A percentile compares a stretch with the other conserved stretches of the same genome.
Evolutionary conservation across 2,888 invertebrate genomes (phyloP).

Genomic region (Meliscaeva auricollis): DNA sequence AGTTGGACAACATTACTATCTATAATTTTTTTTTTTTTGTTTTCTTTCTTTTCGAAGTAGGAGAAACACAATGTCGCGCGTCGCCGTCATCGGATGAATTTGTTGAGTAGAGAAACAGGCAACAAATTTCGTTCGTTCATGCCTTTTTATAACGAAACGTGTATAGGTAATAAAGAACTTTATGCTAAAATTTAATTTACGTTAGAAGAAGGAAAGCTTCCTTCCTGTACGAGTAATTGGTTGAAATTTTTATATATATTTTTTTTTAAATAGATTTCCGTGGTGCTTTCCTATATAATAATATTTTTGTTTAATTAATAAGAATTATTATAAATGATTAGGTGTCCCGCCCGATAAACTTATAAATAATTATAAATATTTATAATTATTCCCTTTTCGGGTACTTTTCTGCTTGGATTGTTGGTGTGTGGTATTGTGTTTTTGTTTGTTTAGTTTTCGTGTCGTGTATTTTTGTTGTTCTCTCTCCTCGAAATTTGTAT

Average conservation of each 20-base stretch:
- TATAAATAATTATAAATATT: conserved; percentile 53
- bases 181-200: conserved; percentile 59
- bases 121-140: conserved; percentile 42
- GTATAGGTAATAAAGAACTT: conserved; percentile 46
- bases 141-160: conserved; percentile 40
- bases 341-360: conserved; percentile 56
- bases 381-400: conserved; percentile 55
- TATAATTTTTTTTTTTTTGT: conserved; percentile 37
- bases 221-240: conserved; percentile 25
- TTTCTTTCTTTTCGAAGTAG: conserved; percentile 43
- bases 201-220: conserved; percentile 20
- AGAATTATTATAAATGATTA: conserved; percentile 58
- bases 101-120: conserved; percentile 35
- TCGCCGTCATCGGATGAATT: conserved; percentile 32
- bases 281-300: conserved; percentile 71
- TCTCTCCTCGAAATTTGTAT: conserved; percentile 62
- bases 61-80: conserved; percentile 61
- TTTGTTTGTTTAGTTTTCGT: conserved; percentile 40
- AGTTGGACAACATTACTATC: conserved; percentile 75
- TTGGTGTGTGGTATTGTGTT: conserved; percentile 32
- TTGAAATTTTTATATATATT: conserved; percentile 48
- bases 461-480: conserved; percentile 15
- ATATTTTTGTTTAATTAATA: conserved; percentile 27
- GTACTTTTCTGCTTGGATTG: conserved; percentile 42
- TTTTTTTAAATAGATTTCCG: conserved; percentile 37